These are phyloP conservation scores for Microctonus brassicae DNA, from an alignment of 2,888 invertebrate species.

Conservation along the genomic window DNA sequence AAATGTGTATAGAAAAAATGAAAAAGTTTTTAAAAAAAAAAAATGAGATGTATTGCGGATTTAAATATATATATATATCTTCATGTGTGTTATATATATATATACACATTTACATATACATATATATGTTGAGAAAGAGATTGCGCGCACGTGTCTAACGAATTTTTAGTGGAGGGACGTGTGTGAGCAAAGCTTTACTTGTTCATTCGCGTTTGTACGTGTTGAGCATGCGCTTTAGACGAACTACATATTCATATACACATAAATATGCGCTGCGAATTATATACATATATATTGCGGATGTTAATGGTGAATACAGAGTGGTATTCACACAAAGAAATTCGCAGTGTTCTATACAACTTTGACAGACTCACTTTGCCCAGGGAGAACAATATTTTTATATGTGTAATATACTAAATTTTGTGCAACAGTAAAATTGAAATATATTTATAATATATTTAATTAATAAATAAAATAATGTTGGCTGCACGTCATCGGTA, in stretches of 20 bases:
- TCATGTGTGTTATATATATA: background rate
- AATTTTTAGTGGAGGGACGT: background rate
- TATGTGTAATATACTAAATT: too few species aligned
- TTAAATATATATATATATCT: background rate
- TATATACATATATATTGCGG: too few species aligned
- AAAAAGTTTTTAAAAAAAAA: background rate
- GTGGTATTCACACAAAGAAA: background rate
- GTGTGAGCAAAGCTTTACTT: background rate
- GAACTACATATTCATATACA: background rate
- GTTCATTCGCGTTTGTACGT: background rate
- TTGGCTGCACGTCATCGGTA: slow-evolving; percentile 61
- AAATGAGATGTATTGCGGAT: background rate
- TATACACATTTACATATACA: too few species aligned
- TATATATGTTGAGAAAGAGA: background rate
- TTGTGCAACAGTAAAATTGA: too few species aligned
- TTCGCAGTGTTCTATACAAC: background rate
- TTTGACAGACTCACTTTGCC: too few species aligned
- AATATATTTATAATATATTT: background rate
- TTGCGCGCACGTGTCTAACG: slow-evolving; percentile 3
- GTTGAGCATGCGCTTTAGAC: slow-evolving; percentile 26
- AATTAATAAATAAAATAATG: slow-evolving; percentile 46
- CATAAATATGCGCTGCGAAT: background rate
- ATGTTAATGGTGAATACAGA: background rate
- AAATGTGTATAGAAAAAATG: background rate
- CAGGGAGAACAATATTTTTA: too few species aligned